Base-by-base conservation (phyloP, 1,140 invertebrate species). In the Drosophila repleta region DNA sequence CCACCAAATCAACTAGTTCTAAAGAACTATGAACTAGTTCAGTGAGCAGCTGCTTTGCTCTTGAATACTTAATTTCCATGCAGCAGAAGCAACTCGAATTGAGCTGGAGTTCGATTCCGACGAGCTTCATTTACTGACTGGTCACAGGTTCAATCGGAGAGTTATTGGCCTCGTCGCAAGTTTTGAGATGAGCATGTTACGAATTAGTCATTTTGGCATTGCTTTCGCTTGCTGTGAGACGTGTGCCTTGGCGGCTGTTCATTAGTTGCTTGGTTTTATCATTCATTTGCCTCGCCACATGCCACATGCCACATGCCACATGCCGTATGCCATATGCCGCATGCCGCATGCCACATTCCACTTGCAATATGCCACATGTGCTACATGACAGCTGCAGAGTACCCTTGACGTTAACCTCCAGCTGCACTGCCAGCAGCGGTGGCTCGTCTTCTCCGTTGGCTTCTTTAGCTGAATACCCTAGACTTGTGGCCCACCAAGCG, bases 321-420 rank as follows among this genome's bases (percentile, higher is more conserved):
- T 48, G 26, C 37, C n/a, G 11, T 15, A 11, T 48, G 32, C 26
- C 18, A 21, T 29, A 58, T 46, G 41, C 11, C 17, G 4, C 17
- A 20, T 48, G 43, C 57, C 43, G 0, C 57, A 35, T 45, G 57
- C 57, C 26, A 4, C 20, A 8, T 24, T n/a, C 11, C 17, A 8
- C 17, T n/a, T 48, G 43, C 57, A 26, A 1, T 43, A 35, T 45
- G 57, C 57, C 26, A 4, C 20, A 8, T 24, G 32, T 32, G 57
- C 57, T 13, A 3, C 37, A 48, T 48, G 46, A 13, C 41, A 35
- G 52, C 18, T 26, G 37, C 37, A 15, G 35, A 64, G 39, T 21
- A 45, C 49, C 52, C 49, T 64, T 64, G 46, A 29, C 51, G 8
- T 62, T 51, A 62, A 62, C 60, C 60, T 62, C 46, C 60, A 53